A percentile compares a stretch with the other conserved stretches of the same genome.
Conservation (phyloP, 2,888 invertebrate species). For the Limnephilus auricula region DNA sequence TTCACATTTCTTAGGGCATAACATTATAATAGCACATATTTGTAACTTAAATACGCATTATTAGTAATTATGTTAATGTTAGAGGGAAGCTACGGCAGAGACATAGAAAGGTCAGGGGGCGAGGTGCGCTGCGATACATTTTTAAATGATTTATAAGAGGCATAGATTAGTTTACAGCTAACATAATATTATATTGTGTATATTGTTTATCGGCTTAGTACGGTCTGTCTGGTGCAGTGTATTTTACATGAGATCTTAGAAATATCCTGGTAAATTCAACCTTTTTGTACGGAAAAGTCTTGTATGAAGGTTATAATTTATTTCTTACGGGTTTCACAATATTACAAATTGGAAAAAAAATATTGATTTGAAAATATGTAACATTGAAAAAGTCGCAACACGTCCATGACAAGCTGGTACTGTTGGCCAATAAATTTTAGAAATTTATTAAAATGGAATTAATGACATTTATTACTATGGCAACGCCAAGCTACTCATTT, state of each 20-base stretch:
- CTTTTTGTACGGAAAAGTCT: not conserved
- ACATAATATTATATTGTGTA: not conserved
- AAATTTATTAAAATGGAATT: too few species aligned
- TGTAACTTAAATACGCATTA: not conserved
- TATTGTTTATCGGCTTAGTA: not conserved
- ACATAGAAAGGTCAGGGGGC: not conserved
- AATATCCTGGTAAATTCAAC: not conserved
- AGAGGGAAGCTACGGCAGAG: not conserved
- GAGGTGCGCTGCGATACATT: not conserved
- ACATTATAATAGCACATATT: not conserved
- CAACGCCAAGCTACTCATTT: too few species aligned
- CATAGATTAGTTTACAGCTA: not conserved
- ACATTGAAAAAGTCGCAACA: too few species aligned
- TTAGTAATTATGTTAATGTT: not conserved
- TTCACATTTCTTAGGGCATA: not conserved
- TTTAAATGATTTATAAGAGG: not conserved
- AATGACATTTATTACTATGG: too few species aligned
- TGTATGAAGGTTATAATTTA: not conserved
- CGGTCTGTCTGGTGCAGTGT: not conserved
- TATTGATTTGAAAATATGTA: too few species aligned
- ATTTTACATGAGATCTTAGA: not conserved
- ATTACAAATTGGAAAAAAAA: not conserved
- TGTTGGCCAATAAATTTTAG: too few species aligned
- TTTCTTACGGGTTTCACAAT: not conserved
- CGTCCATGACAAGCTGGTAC: too few species aligned